Conservation (phyloP, 2,797 vertebrate genomes). For the Harpagifer antarcticus region DNA sequence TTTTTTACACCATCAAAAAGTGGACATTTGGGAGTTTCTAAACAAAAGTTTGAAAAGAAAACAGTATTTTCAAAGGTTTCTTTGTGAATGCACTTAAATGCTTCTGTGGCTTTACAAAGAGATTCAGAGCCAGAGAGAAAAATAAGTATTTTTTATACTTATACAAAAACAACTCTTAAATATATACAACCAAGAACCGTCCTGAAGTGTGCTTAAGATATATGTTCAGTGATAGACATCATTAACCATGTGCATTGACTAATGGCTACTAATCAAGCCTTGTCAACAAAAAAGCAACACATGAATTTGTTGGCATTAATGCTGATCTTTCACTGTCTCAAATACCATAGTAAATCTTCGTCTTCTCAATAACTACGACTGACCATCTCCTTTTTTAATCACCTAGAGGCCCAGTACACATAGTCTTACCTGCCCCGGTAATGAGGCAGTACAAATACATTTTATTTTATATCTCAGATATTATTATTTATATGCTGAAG, state of each 20-base stretch:
- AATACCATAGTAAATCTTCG: not conserved
- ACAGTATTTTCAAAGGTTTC: not conserved
- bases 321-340: not conserved
- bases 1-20: too few relatives aligned
- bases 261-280: not conserved
- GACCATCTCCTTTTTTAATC: not conserved
- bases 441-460: not conserved
- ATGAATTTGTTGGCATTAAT: too few relatives aligned
- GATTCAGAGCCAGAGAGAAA: not conserved
- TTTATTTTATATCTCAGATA: not conserved
- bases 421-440: not conserved
- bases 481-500: too few relatives aligned
- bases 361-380: not conserved
- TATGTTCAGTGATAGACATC: not conserved
- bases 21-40: too few relatives aligned
- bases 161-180: not conserved
- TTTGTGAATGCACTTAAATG: constrained; percentile 1
- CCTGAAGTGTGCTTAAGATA: not conserved
- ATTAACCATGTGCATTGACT: not conserved
- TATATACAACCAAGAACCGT: not conserved
- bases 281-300: not conserved
- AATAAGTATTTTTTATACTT: not conserved
- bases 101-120: constrained; percentile 11
- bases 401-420: not conserved
- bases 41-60: too few relatives aligned